Conservation (phyloP, 2,888 invertebrate genomes). For the Ectemnius cavifrons region DNA sequence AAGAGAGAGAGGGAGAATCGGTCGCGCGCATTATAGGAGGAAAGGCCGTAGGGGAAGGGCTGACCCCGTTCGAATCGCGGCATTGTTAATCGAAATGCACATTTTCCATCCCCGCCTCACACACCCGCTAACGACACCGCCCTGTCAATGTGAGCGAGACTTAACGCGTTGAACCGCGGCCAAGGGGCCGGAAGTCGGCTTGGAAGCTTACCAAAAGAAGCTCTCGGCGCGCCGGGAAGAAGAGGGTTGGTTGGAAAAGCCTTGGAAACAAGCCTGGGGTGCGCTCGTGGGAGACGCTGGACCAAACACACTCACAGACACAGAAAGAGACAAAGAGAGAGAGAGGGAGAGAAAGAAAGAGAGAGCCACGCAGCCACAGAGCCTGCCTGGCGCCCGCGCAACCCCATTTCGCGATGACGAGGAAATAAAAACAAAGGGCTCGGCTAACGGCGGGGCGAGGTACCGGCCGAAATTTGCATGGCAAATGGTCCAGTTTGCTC, state of each 20-base stretch:
- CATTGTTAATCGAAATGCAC: constrained; percentile 7
- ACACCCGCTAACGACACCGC: not conserved
- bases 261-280: not conserved
- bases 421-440: constrained; percentile 37
- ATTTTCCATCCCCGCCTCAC: not conserved
- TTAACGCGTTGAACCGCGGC: constrained; percentile 59
- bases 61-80: not conserved
- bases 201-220: constrained; percentile 66
- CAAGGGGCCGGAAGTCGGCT: constrained; percentile 61
- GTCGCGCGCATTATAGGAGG: constrained; percentile 1
- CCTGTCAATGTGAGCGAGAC: constrained; percentile 40
- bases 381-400: constrained; percentile 64
- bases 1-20: not conserved
- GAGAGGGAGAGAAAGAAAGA: not conserved
- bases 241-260: not conserved
- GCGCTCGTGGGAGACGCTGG: constrained; percentile 22
- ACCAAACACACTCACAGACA: constrained; percentile 32
- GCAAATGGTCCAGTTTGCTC: constrained; percentile 26
- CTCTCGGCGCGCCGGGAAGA: not conserved
- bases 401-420: constrained; percentile 52
- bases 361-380: constrained; percentile 7
- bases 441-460: constrained; percentile 5
- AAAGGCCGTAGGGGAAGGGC: not conserved
- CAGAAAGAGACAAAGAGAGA: not conserved
- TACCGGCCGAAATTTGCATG: constrained; percentile 40